These are phyloP conservation scores for Syngnathus acus DNA, from an alignment of 2,797 vertebrate genomes.

Conservation along the genomic window DNA sequence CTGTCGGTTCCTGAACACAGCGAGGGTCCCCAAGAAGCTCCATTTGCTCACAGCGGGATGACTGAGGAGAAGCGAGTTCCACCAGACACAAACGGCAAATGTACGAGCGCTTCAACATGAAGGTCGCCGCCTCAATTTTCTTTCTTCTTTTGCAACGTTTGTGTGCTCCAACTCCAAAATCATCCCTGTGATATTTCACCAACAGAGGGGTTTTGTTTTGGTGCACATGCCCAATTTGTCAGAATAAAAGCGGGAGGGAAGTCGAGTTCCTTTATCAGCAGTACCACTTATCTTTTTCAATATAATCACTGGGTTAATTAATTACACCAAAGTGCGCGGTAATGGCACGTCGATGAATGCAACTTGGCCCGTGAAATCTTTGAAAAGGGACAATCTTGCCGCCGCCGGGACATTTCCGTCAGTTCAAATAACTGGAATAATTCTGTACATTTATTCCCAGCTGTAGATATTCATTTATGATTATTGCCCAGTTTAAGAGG, in stretches of 20 bases:
- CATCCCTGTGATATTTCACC: not conserved
- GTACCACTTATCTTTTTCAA: conserved; percentile 40
- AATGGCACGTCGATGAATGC: conserved; percentile 38
- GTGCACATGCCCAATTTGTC: conserved; percentile 32
- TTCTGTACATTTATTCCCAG: not conserved
- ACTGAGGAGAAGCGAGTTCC: conserved; percentile 45
- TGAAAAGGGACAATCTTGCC: conserved; percentile 41
- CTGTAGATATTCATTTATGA: not conserved
- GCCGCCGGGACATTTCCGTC: conserved; percentile 30
- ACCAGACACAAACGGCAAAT: conserved; percentile 53
- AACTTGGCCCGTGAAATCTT: conserved; percentile 31
- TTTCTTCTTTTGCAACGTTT: conserved; percentile 14
- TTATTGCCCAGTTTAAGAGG: not conserved
- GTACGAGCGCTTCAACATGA: conserved; percentile 49
- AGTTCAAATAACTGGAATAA: conserved; percentile 10
- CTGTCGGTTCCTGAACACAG: conserved; percentile 57
- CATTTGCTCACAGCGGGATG: conserved; percentile 61
- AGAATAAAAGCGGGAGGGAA: conserved; percentile 25
- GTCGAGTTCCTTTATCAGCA: conserved; percentile 44
- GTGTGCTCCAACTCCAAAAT: not conserved
- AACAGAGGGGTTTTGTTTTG: conserved; percentile 26
- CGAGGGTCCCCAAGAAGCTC: conserved; percentile 57
- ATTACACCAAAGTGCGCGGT: conserved; percentile 35
- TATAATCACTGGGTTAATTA: conserved; percentile 48
- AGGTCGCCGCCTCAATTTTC: conserved; percentile 47